Evolutionary conservation across 37 sponge, comb jelly and placozoan species (phyloP).

Genomic region (Beroe forskalii): DNA sequence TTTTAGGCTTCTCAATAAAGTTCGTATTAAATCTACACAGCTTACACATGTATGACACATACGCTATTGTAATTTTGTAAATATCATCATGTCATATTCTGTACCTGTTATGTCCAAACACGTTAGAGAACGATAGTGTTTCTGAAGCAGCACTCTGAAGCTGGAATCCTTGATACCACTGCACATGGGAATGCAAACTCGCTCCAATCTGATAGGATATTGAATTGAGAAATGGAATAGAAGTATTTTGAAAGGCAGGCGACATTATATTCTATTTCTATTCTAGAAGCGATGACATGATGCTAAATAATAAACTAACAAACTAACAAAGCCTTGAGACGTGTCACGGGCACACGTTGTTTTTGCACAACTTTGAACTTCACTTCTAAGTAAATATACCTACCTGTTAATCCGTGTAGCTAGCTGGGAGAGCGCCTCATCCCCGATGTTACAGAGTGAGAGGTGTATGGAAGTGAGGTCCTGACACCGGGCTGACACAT

Average conservation of each 20-base stretch:
- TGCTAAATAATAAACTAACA: too few relatives aligned
- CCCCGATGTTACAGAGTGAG: constrained; percentile 38
- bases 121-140: constrained; percentile 31
- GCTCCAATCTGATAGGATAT: constrained; percentile 19
- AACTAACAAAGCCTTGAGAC: too few relatives aligned
- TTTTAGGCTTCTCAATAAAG: too few relatives aligned
- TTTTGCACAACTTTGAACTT: not conserved
- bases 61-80: too few relatives aligned
- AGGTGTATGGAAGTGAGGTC: constrained; percentile 19
- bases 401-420: not conserved
- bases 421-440: constrained; percentile 32
- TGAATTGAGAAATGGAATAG: too few relatives aligned
- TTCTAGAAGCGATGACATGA: too few relatives aligned
- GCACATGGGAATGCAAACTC: constrained; percentile 55
- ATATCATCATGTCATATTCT: too few relatives aligned
- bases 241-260: too few relatives aligned
- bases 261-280: too few relatives aligned
- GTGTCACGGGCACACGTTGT: not conserved
- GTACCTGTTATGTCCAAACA: constrained; percentile 47
- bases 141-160: constrained; percentile 47
- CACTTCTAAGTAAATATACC: not conserved
- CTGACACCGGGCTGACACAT: constrained; percentile 27
- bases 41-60: too few relatives aligned
- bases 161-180: constrained; percentile 25
- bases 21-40: too few relatives aligned